Conservation (phyloP, 2,113 vertebrate genomes). For the Brienomyrus brachyistius region DNA sequence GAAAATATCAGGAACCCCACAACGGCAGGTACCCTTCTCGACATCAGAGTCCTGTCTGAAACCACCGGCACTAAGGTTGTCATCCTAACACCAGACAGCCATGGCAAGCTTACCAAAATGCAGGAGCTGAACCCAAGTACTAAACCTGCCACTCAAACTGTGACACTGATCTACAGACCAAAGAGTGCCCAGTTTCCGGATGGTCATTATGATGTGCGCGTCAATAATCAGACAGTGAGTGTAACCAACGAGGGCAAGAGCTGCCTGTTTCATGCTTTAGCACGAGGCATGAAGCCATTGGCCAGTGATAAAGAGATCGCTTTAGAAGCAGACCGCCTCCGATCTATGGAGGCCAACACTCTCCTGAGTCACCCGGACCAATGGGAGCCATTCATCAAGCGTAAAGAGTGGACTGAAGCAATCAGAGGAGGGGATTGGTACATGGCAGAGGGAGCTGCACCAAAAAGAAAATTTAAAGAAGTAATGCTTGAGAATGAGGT, state of each 20-base stretch:
- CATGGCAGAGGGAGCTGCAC: not conserved
- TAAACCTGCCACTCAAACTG: constrained; percentile 2
- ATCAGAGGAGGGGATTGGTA: constrained; percentile 18
- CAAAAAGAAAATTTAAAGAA: not conserved
- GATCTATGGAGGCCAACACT: not conserved
- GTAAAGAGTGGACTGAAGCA: constrained; percentile 9
- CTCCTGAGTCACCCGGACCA: not conserved
- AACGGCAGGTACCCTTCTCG: constrained; percentile 6
- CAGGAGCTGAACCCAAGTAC: constrained; percentile 10
- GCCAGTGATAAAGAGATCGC: not conserved
- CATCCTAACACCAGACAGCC: not conserved
- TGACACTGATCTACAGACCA: constrained; percentile 22
- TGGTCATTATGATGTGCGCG: constrained; percentile 16
- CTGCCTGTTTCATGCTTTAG: constrained; percentile 18
- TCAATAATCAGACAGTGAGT: not conserved
- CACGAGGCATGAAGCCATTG: constrained; percentile 5
- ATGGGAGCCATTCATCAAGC: constrained; percentile 11
- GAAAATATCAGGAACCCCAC: not conserved
- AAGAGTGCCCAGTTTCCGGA: constrained; percentile 12
- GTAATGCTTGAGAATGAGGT: not conserved
- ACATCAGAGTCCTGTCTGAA: constrained; percentile 23
- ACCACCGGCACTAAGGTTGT: constrained; percentile 21
- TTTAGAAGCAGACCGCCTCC: not conserved
- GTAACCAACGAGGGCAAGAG: not conserved
- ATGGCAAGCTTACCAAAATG: constrained; percentile 18